Evolutionary conservation across 2,888 invertebrate genomes (phyloP), one percentile per base, ranked within the genome.

Genomic region (Argyresthia goedartella): DNA sequence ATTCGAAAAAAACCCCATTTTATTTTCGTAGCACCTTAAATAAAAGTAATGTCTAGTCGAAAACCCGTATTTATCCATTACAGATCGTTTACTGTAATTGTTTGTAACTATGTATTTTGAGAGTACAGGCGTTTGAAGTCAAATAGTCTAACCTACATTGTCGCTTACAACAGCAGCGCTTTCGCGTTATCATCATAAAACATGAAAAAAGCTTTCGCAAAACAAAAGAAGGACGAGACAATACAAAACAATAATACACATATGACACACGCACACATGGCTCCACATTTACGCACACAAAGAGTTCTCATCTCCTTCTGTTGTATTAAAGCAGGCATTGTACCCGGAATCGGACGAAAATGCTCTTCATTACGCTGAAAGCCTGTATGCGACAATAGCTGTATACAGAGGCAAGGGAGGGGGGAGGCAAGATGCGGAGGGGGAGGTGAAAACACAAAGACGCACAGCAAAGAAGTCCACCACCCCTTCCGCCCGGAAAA

Each of bases 291-390:
- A 56, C 50, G 57, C 62, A 63, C 73, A 85, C 84, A 86, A 85
- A 78, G 74, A 74, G 76, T 66, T 76, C 76, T 78, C 80, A 81
- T 84, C 81, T 82, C 79, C 73, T 61, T 67, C 70, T 80, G 74
- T 84, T 78, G 85, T 86, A 84, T 82, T 84, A 86, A 81, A 84
- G 80, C 76, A 67, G 56, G 69, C 64, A 84, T 85, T 86, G 86
- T 86, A 67, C 54, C 69, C 75, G 65, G 78, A 87, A 87, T 87
- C 85, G 86, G 84, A 86, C 87, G 85, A 87, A 87, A 87, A 87
- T 87, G 84, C 86, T 87, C 87, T 87, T 87, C 87, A 87, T 87
- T 87, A 87, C 82, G 79, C 76, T 86, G 87, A 87, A 86, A 87
- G 87, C 87, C 84, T 79, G 81, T 81, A 79, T 79, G 76, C 79